A percentile compares a stretch with the other conserved stretches of the same genome.
Conservation (phyloP, 2,888 invertebrate genomes). For the Sarcophaga carnaria region DNA sequence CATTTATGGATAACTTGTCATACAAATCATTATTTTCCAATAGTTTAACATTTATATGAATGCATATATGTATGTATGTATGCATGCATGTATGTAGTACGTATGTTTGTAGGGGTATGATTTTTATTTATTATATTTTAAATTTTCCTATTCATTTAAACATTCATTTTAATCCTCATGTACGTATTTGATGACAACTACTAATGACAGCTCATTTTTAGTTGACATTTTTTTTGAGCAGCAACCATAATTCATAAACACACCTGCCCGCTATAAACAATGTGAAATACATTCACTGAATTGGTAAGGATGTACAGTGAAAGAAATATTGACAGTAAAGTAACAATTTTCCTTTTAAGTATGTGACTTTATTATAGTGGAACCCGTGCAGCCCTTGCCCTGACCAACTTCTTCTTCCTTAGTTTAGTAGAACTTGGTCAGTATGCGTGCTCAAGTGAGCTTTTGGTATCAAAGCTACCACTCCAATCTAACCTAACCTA, state of each 20-base stretch:
- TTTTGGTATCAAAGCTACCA: no score
- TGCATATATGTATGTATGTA: not conserved
- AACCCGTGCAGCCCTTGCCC: no score
- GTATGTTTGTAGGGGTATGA: not conserved
- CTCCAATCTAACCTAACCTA: no score
- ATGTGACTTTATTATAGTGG: no score
- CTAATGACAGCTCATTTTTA: constrained; percentile 71
- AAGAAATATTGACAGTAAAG: not conserved
- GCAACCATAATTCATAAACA: constrained; percentile 67
- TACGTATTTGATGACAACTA: constrained; percentile 71
- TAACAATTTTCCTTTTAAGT: no score
- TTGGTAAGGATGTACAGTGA: constrained; percentile 28
- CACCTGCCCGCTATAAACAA: constrained; percentile 47
- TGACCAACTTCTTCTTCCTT: no score
- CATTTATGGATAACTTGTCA: constrained; percentile 69
- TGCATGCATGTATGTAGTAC: not conserved
- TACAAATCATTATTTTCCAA: constrained; percentile 67
- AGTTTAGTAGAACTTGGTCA: no score
- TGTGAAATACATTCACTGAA: not conserved
- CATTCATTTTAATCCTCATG: constrained; percentile 57
- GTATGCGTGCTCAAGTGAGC: no score
- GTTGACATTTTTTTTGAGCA: constrained; percentile 56
- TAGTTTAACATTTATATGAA: constrained; percentile 9
- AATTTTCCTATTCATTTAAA: constrained; percentile 9
- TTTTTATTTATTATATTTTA: not conserved